These are phyloP conservation scores for Eupleurogrammus muticus DNA, from an alignment of 2,797 vertebrate genomes.

Conservation along the genomic window DNA sequence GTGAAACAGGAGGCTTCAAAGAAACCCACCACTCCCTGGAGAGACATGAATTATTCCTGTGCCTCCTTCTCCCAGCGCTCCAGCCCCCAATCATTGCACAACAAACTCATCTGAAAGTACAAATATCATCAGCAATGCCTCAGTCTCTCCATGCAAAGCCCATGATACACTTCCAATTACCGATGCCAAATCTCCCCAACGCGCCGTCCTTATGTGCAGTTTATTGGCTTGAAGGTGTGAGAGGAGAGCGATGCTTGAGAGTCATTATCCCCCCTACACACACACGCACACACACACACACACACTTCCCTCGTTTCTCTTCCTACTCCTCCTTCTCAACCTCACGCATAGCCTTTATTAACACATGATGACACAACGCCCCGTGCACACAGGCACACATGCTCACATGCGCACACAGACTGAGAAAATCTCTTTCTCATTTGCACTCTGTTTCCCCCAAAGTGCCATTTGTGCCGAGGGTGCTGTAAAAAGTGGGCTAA, in stretches of 20 bases:
- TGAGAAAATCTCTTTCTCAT: slow-evolving; percentile 52
- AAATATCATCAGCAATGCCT: slow-evolving; percentile 62
- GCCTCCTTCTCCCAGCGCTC: slow-evolving; percentile 43
- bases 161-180: slow-evolving; percentile 74
- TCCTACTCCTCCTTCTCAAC: slow-evolving; percentile 51
- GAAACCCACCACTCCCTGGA: slow-evolving; percentile 52
- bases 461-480: slow-evolving; percentile 68
- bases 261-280: slow-evolving; percentile 62
- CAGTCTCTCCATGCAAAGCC: slow-evolving; percentile 46
- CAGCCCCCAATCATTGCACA: slow-evolving; percentile 35
- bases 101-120: slow-evolving; percentile 61
- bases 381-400: slow-evolving; percentile 2
- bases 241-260: slow-evolving; percentile 62
- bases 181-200: slow-evolving; percentile 64
- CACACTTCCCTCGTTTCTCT: slow-evolving; percentile 19
- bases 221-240: slow-evolving; percentile 62
- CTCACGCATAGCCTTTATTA: slow-evolving; percentile 25
- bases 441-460: slow-evolving; percentile 64
- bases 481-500: slow-evolving; percentile 74
- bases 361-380: slow-evolving; percentile 37
- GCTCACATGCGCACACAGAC: slow-evolving; percentile 28
- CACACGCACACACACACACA: slow-evolving; percentile 34
- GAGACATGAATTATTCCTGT: slow-evolving; percentile 74
- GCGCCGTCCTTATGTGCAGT: slow-evolving; percentile 67
- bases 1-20: slow-evolving; percentile 71